Conservation (phyloP, 2,797 vertebrate genomes). For the Protosalanx chinensis region DNA sequence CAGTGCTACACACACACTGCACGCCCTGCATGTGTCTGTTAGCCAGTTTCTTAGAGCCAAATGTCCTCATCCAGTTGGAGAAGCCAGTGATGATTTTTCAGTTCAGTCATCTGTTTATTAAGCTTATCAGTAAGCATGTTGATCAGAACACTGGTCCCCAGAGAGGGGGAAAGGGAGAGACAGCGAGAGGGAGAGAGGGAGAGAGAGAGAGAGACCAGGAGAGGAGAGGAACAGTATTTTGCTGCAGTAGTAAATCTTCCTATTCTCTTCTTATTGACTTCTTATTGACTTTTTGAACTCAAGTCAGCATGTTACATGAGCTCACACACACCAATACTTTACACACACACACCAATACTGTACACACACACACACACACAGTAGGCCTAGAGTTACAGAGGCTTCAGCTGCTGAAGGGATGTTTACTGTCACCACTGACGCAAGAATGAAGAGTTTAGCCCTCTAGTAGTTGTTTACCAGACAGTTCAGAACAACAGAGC, state of each 20-base stretch:
- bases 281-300: too few relatives aligned
- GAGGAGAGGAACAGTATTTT: neutral
- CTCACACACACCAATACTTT: too few relatives aligned
- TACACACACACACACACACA: too few relatives aligned
- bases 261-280: neutral
- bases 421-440: conserved; percentile 9
- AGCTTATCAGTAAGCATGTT: conserved; percentile 23
- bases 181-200: neutral
- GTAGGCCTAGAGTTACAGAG: conserved; percentile 14
- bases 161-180: too few relatives aligned
- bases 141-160: neutral
- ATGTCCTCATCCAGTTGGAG: conserved; percentile 22
- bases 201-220: neutral
- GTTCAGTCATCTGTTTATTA: conserved; percentile 23
- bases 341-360: too few relatives aligned
- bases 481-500: conserved; percentile 36
- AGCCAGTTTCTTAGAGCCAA: conserved; percentile 16
- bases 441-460: conserved; percentile 20
- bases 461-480: conserved; percentile 43
- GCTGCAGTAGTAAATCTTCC: neutral
- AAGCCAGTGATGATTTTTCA: conserved; percentile 27
- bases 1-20: neutral
- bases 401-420: conserved; percentile 33
- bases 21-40: neutral
- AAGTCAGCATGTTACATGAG: too few relatives aligned